Evolutionary conservation across 2,113 vertebrate genomes (phyloP).

Genomic region (Daboia siamensis): DNA sequence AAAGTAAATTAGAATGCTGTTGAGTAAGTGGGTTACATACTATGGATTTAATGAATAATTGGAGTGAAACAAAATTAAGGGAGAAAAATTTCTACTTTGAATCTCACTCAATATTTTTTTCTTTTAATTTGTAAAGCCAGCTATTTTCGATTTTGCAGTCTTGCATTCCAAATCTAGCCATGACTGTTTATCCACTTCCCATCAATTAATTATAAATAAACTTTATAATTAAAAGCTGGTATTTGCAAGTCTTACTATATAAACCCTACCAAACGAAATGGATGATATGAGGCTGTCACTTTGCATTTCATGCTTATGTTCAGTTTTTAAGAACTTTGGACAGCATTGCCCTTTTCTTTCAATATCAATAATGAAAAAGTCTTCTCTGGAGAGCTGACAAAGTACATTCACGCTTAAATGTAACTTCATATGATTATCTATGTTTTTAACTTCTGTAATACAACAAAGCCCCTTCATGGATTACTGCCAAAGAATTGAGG

Average conservation of each 20-base stretch:
- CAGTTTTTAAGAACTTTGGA: slow-evolving; percentile 27
- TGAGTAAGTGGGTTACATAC: neutral
- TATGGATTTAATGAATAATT: slow-evolving; percentile 35
- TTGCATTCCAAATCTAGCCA: slow-evolving; percentile 15
- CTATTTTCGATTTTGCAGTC: slow-evolving; percentile 30
- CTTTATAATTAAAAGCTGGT: slow-evolving; percentile 45
- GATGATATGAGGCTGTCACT: slow-evolving; percentile 25
- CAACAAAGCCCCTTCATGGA: neutral
- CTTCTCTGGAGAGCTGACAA: neutral
- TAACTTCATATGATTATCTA: neutral
- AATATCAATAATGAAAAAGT: slow-evolving; percentile 44
- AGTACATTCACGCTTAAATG: slow-evolving; percentile 30
- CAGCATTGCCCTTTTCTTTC: slow-evolving; percentile 43
- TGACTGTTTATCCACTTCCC: slow-evolving; percentile 27
- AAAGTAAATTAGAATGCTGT: neutral
- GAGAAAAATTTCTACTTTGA: slow-evolving; percentile 33
- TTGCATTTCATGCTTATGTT: slow-evolving; percentile 33
- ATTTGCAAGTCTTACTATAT: slow-evolving; percentile 28
- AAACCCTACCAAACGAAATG: neutral
- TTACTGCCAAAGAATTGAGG: too few species aligned
- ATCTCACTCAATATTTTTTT: neutral
- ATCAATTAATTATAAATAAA: slow-evolving; percentile 53
- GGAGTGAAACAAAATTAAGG: slow-evolving; percentile 52
- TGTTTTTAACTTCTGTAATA: slow-evolving; percentile 32
- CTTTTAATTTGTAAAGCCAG: slow-evolving; percentile 20